Percentiles rank a stretch among this genome's conserved stretches.
These are phyloP conservation scores for Pyrgus malvae DNA, from an alignment of 2,888 invertebrate species.

Conservation along the genomic window DNA sequence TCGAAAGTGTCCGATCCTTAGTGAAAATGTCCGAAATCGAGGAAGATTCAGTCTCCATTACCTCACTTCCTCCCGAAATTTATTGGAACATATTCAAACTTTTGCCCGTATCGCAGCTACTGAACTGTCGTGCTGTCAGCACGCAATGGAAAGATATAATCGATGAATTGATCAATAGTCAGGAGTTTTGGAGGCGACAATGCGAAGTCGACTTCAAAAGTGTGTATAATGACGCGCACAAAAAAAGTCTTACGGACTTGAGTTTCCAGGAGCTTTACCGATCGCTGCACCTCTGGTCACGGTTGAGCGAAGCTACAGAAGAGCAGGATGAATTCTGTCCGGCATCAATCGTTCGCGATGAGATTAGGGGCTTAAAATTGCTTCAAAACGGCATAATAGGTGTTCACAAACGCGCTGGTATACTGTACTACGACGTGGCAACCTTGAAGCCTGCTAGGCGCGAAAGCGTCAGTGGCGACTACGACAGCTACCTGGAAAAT, in stretches of 20 bases:
- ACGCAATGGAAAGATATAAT: constrained; percentile 54
- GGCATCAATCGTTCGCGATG: constrained; percentile 46
- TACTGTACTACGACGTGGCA: constrained; percentile 55
- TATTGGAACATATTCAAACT: constrained; percentile 50
- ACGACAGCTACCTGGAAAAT: constrained; percentile 53
- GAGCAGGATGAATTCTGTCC: constrained; percentile 55
- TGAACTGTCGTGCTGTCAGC: constrained; percentile 56
- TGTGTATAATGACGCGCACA: constrained; percentile 43
- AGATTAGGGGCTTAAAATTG: constrained; percentile 51
- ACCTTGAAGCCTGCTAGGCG: constrained; percentile 44
- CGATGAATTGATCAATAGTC: constrained; percentile 40
- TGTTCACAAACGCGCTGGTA: constrained; percentile 49
- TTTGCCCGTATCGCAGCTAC: constrained; percentile 49
- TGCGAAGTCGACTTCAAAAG: constrained; percentile 50
- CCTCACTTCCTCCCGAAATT: constrained; percentile 43
- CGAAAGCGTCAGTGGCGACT: constrained; percentile 46
- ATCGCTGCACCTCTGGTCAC: constrained; percentile 57
- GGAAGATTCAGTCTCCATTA: too few relatives aligned
- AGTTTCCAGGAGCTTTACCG: constrained; percentile 58
- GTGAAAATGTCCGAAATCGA: neutral
- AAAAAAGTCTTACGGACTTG: constrained; percentile 43
- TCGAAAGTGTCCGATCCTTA: neutral
- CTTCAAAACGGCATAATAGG: constrained; percentile 51
- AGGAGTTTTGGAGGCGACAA: constrained; percentile 49
- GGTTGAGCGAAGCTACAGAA: constrained; percentile 46